phyloP scores from a whole-genome alignment of 2,113 vertebrate genomes.

The Perca schrenkii region DNA sequence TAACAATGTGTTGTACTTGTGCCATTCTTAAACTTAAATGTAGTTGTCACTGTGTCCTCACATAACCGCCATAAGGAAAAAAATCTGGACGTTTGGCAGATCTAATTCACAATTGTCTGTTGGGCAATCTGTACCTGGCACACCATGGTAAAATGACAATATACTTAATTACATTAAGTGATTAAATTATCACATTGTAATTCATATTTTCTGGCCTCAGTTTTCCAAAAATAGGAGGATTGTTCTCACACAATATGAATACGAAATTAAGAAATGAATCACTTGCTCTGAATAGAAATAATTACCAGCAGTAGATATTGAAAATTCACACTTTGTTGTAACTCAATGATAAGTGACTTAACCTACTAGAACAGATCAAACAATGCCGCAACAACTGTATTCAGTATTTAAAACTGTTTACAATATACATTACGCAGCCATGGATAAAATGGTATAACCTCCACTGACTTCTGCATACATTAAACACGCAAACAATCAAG shows the following conservation, averaged over 20 bases:
- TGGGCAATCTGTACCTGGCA: too few relatives aligned
- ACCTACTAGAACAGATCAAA: background rate
- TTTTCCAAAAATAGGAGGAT: background rate
- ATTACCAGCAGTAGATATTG: background rate
- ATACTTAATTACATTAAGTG: background rate
- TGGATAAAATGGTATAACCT: background rate
- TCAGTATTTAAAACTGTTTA: background rate
- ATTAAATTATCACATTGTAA: background rate
- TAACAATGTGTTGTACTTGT: background rate
- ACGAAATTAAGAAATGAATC: background rate
- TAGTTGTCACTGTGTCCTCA: background rate
- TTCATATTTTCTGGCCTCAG: background rate
- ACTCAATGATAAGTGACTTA: too few relatives aligned
- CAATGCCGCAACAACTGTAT: background rate
- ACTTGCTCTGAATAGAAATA: background rate
- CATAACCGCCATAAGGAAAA: background rate
- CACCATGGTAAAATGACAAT: background rate
- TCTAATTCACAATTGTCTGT: background rate
- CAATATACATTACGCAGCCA: background rate
- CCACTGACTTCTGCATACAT: constrained; percentile 12
- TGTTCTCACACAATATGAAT: background rate
- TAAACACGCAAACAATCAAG: background rate
- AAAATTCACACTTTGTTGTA: background rate
- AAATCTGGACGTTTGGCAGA: background rate
- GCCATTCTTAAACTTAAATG: background rate